A percentile compares a stretch with the other conserved stretches of the same genome.
phyloP scores from a whole-genome alignment of 2,888 invertebrate genomes.

The Branchellion lobata region DNA sequence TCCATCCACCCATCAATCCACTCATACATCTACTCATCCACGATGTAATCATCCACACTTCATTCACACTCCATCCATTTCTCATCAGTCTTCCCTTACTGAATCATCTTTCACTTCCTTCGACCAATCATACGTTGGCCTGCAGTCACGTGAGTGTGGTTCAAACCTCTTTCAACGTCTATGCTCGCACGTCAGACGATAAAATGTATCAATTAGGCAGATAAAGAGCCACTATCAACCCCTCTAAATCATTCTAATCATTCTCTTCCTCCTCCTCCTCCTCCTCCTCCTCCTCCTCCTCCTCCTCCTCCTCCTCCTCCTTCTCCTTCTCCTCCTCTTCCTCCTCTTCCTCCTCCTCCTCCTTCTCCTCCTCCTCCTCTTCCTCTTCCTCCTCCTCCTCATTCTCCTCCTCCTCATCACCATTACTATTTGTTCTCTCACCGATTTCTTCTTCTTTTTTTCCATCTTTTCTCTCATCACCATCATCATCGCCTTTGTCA shows the following conservation, averaged over 20 bases:
- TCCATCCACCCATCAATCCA: constrained; percentile 15
- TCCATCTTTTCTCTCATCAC: background rate
- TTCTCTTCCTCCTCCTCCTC: background rate
- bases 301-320: background rate
- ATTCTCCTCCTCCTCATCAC: background rate
- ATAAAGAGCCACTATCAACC: no score
- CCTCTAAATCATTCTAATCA: background rate
- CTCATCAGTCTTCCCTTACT: constrained; percentile 13
- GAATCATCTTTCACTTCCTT: constrained; percentile 7
- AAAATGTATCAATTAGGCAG: no score
- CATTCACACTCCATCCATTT: constrained; percentile 13
- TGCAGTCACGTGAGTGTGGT: no score
- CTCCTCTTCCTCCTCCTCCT: constrained; percentile 33
- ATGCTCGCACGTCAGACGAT: no score
- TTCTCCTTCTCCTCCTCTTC: background rate
- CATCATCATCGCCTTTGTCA: background rate
- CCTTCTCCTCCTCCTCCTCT: constrained; percentile 33
- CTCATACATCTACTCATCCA: constrained; percentile 11
- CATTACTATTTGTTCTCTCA: no score
- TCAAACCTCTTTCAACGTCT: no score
- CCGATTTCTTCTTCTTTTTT: no score
- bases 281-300: background rate
- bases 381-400: constrained; percentile 24
- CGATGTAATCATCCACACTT: background rate
- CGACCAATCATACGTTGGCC: background rate